A percentile compares a stretch with the other conserved stretches of the same genome.
Conservation (phyloP, 2,797 vertebrate genomes). For the Margarornis squamiger region DNA sequence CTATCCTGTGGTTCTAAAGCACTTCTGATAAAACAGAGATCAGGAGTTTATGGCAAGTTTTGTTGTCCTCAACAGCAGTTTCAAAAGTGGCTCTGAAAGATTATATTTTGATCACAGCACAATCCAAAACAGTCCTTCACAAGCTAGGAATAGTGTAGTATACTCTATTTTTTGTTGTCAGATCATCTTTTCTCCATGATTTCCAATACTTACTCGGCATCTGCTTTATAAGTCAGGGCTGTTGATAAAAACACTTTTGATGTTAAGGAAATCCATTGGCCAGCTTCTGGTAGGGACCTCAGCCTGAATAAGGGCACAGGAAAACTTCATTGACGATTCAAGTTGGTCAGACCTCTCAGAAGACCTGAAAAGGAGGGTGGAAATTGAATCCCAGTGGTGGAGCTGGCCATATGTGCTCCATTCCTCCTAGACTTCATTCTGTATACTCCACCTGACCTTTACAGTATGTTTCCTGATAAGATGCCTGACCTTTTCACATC, state of each 20-base stretch:
- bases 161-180: not conserved
- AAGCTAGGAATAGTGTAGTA: rapidly evolving
- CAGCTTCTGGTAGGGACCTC: not conserved
- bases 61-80: not conserved
- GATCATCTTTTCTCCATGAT: not conserved
- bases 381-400: not conserved
- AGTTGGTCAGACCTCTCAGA: not conserved
- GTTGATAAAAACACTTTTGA: not conserved
- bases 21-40: not conserved
- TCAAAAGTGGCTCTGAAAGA: not conserved
- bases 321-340: not conserved
- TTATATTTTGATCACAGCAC: too few relatives aligned
- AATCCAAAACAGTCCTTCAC: not conserved
- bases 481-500: slow-evolving; percentile 66
- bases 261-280: not conserved
- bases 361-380: not conserved
- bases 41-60: not conserved
- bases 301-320: not conserved
- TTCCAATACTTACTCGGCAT: not conserved
- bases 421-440: not conserved
- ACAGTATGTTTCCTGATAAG: not conserved
- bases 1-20: not conserved
- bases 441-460: slow-evolving; percentile 16
- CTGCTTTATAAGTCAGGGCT: not conserved
- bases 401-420: not conserved